Conservation (phyloP, 92 coral and sea anemone species). For the Zoanthus gigantus region DNA sequence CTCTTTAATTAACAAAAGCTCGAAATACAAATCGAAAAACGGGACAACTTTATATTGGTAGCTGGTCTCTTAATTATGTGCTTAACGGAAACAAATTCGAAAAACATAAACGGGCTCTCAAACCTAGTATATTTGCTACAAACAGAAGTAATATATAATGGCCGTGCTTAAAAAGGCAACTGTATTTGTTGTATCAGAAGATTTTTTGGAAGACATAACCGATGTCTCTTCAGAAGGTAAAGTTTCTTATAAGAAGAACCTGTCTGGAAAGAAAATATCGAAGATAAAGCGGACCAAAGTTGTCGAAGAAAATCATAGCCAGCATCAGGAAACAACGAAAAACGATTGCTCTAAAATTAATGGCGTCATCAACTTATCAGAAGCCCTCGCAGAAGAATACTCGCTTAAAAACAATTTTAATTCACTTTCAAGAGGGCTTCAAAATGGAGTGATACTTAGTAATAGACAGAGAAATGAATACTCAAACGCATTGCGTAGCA, state of each 20-base stretch:
- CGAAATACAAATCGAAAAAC: neutral
- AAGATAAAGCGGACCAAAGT: neutral
- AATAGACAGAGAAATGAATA: neutral
- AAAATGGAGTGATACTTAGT: neutral
- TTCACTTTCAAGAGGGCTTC: conserved; percentile 29
- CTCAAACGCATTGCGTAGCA: neutral
- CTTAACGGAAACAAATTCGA: too few relatives aligned
- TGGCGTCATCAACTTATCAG: conserved; percentile 29
- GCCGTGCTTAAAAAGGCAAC: neutral
- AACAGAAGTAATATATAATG: neutral
- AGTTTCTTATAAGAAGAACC: neutral
- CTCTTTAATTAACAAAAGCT: neutral
- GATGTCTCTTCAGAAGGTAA: neutral
- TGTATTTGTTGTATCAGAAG: neutral
- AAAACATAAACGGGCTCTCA: too few relatives aligned
- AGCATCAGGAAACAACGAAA: neutral
- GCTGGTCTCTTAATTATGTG: neutral
- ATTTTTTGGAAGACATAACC: neutral
- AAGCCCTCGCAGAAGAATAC: conserved; percentile 16
- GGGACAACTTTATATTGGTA: neutral
- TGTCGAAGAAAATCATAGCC: neutral
- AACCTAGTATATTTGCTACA: neutral
- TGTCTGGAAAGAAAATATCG: neutral
- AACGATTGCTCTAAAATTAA: neutral
- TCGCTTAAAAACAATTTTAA: neutral